Evolutionary conservation across 2,113 vertebrate species (phyloP).

Genomic region (Sorex fumeus): DNA sequence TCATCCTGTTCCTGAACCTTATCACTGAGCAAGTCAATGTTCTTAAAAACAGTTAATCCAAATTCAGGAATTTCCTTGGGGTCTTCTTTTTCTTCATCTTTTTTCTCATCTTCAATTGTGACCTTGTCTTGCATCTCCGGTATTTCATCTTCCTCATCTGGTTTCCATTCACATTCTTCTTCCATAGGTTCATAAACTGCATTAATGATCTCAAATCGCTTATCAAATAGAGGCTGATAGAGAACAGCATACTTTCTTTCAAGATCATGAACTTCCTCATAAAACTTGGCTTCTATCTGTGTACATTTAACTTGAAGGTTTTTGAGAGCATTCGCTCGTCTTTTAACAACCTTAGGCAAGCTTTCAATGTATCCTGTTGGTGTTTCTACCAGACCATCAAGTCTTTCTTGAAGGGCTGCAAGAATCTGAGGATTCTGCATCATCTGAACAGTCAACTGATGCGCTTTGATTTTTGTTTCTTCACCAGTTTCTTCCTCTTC

Average conservation of each 20-base stretch:
- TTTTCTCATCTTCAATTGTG: slow-evolving; percentile 98
- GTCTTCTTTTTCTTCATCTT: slow-evolving; percentile 99
- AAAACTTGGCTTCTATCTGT: slow-evolving; percentile 99
- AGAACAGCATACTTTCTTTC: slow-evolving; percentile 99
- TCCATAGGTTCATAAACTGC: slow-evolving; percentile 98
- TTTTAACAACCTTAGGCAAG: no score
- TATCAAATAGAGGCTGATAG: slow-evolving; percentile 98
- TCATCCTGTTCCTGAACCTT: slow-evolving; percentile 99
- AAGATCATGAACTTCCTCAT: slow-evolving; percentile 98
- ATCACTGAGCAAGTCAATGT: slow-evolving; percentile 98
- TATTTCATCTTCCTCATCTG: slow-evolving; percentile 96
- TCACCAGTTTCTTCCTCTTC: slow-evolving; percentile 97
- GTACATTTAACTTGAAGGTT: slow-evolving; percentile 99
- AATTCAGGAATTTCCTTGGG: slow-evolving; percentile 99
- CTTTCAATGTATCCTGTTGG: slow-evolving; percentile 99
- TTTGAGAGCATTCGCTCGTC: no score
- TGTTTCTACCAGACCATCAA: slow-evolving; percentile 97
- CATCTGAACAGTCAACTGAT: slow-evolving; percentile 99
- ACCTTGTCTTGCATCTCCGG: slow-evolving; percentile 98
- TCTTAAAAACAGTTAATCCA: slow-evolving; percentile 99
- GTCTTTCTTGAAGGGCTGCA: slow-evolving; percentile 98
- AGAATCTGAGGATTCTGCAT: slow-evolving; percentile 99
- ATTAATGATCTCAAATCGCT: slow-evolving; percentile 99
- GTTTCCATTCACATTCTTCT: slow-evolving; percentile 99
- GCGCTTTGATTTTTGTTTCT: slow-evolving; percentile 97